Evolutionary conservation across 2,113 vertebrate genomes (phyloP).

Genomic region (Chloebia gouldiae): DNA sequence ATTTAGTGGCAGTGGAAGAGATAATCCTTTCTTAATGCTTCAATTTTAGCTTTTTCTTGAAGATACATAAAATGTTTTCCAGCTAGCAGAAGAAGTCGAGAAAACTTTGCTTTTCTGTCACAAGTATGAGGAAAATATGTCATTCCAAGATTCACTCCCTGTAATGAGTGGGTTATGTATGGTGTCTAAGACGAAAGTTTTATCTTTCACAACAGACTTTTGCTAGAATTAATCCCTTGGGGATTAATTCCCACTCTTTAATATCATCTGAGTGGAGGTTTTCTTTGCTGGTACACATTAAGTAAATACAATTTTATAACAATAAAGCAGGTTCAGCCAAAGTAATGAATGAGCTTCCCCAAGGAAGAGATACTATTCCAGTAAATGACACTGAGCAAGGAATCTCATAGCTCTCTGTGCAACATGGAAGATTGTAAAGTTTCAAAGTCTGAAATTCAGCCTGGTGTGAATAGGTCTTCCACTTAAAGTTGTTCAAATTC

Average conservation of each 20-base stretch:
- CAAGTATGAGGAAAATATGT: not conserved
- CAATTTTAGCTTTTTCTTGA: not conserved
- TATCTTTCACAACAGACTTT: not conserved
- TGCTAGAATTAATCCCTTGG: not conserved
- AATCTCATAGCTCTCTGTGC: not conserved
- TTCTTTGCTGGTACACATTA: not conserved
- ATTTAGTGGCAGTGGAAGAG: not conserved
- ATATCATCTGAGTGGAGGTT: not conserved
- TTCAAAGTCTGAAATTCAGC: not conserved
- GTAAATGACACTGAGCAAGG: not conserved
- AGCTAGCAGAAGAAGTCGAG: not conserved
- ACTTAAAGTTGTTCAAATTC: not conserved
- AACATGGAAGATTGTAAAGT: not conserved
- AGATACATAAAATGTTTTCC: not conserved
- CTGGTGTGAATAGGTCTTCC: not conserved
- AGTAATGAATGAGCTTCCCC: not conserved
- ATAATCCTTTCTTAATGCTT: not conserved
- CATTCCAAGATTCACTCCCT: not conserved
- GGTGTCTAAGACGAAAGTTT: not conserved
- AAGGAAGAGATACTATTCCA: not conserved
- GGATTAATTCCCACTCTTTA: not conserved
- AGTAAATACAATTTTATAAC: constrained; percentile 18
- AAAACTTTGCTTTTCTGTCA: not conserved
- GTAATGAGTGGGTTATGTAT: not conserved
- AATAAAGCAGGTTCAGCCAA: not conserved